A percentile compares a stretch with the other conserved stretches of the same genome.
phyloP scores from a whole-genome alignment of 2,888 invertebrate genomes.

The Tetanocera ferruginea region DNA sequence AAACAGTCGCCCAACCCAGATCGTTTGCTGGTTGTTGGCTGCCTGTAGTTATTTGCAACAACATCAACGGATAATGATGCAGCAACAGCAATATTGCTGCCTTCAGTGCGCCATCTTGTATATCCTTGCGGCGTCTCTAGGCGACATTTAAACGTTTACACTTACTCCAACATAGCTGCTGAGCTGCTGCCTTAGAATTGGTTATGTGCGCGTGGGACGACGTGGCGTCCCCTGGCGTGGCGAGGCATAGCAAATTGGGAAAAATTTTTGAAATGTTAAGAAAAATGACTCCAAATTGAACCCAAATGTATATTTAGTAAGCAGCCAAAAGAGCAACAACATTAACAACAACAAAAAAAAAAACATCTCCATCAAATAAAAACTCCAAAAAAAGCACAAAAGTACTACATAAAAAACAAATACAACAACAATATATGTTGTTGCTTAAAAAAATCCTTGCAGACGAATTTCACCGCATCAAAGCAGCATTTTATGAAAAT shows the following conservation, averaged over 20 bases:
- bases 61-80: conserved; percentile 25
- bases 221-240: too few relatives aligned
- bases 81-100: conserved; percentile 1
- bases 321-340: too few relatives aligned
- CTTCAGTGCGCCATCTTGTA: conserved; percentile 18
- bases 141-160: conserved; percentile 43
- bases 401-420: background rate
- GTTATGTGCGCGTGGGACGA: too few relatives aligned
- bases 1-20: background rate
- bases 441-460: too few relatives aligned
- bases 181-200: too few relatives aligned
- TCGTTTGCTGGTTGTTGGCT: background rate
- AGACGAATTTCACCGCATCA: too few relatives aligned
- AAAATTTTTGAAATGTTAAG: conserved; percentile 24
- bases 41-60: background rate
- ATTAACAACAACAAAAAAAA: too few relatives aligned
- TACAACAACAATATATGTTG: background rate
- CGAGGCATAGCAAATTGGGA: too few relatives aligned
- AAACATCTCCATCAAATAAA: background rate
- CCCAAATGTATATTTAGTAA: conserved; percentile 42
- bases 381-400: background rate
- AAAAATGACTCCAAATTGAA: conserved; percentile 45
- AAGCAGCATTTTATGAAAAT: too few relatives aligned
- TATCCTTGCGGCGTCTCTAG: conserved; percentile 43
- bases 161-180: conserved; percentile 10